These are phyloP conservation scores for Lasioglossum malachurum DNA, from an alignment of 2,888 invertebrate genomes.

Conservation along the genomic window DNA sequence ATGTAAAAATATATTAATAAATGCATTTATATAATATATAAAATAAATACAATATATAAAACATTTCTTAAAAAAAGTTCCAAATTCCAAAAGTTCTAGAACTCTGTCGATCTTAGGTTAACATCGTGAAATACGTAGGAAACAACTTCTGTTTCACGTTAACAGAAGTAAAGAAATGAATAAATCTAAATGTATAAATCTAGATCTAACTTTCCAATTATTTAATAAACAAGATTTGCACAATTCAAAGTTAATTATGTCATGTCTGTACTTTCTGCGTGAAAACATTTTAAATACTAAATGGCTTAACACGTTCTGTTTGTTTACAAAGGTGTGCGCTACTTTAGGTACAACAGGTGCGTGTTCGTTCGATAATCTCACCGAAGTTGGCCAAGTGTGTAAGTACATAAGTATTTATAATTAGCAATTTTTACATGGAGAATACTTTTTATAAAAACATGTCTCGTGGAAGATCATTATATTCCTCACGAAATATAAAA, in stretches of 20 bases:
- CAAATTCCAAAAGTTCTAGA: too few relatives aligned
- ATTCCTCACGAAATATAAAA: too few relatives aligned
- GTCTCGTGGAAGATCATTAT: too few relatives aligned
- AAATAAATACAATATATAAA: too few relatives aligned
- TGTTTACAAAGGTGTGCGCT: conserved; percentile 92
- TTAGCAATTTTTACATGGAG: background rate
- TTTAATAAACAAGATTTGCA: background rate
- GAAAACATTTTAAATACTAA: background rate
- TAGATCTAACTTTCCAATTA: background rate
- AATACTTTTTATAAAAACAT: background rate
- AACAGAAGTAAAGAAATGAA: background rate
- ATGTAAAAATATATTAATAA: too few relatives aligned
- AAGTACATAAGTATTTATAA: conserved; percentile 76
- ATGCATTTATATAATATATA: too few relatives aligned
- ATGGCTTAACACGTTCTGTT: background rate
- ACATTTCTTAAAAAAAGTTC: too few relatives aligned
- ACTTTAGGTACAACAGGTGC: conserved; percentile 98
- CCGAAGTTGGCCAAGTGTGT: conserved; percentile 87
- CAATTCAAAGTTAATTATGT: background rate
- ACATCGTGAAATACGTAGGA: background rate
- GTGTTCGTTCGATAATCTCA: conserved; percentile 97
- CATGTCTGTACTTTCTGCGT: background rate
- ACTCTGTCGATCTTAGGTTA: too few relatives aligned
- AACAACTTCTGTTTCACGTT: background rate
- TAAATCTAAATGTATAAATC: too few relatives aligned